Base-by-base conservation (phyloP, 1,140 invertebrate species). In the Hypsibius dujardini region DNA sequence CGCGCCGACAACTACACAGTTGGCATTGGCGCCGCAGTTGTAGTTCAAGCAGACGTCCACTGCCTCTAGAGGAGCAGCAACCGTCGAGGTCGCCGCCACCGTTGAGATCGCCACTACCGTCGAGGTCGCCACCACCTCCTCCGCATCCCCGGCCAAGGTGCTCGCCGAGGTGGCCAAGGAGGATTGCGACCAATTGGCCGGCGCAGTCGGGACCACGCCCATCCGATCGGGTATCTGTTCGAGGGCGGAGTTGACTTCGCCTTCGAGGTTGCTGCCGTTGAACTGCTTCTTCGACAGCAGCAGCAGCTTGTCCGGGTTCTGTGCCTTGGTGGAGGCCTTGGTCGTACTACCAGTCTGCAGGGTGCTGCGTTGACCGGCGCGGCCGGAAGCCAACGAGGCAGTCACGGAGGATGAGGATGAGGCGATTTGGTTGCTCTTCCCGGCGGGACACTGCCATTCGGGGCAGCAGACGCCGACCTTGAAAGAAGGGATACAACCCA, bases 401-500 rank as follows among this genome's bases (percentile, higher is more conserved):
- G 7, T 12, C 12, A 67, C 7, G n/a, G 50, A 7, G 50, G 50
- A 56, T 7, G 7, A n/a, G 50, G 62, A 3, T 45, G 62, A 12
- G 62, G 62, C 42, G 62, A 7, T 67, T 12, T 12, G 7, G 42
- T 12, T 45, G 12, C 12, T 12, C 12, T 12, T 12, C 62, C 45
- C 3, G 62, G 12, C 42, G 62, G 62, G 62, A 42, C 62, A 67
- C 62, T 67, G 62, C 62, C 62, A 67, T 42, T 12, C 12, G 12
- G 62, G 62, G 42, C 62, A 67, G 42, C 62, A 67, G 12, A 67
- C 62, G 12, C 62, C 62, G 12, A 67, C 62, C 42, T 67, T 67
- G 62, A 67, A 67, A 3, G 45, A 45, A 3, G 62, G 62, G 3
- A 45, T 67, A 42, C 62, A 67, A 42, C 62, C 62, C 12, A 15